Evolutionary conservation across 2,797 vertebrate species (phyloP).

Genomic region (Clangula hyemalis): DNA sequence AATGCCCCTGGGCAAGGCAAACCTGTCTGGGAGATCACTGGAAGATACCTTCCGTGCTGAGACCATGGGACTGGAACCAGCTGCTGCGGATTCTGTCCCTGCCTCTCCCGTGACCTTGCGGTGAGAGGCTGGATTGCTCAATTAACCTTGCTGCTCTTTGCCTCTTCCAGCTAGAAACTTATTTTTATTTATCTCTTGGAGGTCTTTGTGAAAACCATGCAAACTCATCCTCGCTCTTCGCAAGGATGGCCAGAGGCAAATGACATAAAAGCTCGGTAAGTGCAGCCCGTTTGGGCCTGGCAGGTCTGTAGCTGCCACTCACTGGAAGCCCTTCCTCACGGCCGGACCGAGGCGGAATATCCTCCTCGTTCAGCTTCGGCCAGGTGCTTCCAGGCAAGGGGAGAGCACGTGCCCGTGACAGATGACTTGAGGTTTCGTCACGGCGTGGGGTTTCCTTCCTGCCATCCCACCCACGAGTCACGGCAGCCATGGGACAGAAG

Average conservation of each 20-base stretch:
- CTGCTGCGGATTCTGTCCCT: background rate
- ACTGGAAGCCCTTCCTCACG: background rate
- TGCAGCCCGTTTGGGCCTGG: background rate
- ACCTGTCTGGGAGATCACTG: background rate
- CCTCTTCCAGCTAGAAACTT: background rate
- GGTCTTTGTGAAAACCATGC: background rate
- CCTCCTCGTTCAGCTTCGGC: background rate
- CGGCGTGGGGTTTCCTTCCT: background rate
- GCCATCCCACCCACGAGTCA: background rate
- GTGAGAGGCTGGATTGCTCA: background rate
- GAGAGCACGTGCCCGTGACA: background rate
- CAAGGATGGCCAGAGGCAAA: background rate
- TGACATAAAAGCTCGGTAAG: background rate
- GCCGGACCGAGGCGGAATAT: background rate
- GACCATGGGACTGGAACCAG: background rate
- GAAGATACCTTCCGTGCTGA: background rate
- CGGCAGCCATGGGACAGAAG: background rate
- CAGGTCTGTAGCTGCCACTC: background rate
- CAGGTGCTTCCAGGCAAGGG: background rate
- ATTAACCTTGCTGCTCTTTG: background rate
- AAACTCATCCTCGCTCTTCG: background rate
- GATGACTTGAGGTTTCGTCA: background rate
- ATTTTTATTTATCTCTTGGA: slow-evolving; percentile 2
- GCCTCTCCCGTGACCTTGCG: background rate
- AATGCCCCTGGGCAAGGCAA: background rate